Percentiles rank a stretch among this genome's conserved stretches.
Evolutionary conservation across 2,113 vertebrate species (phyloP).

Genomic region (Hypanus sabinus): DNA sequence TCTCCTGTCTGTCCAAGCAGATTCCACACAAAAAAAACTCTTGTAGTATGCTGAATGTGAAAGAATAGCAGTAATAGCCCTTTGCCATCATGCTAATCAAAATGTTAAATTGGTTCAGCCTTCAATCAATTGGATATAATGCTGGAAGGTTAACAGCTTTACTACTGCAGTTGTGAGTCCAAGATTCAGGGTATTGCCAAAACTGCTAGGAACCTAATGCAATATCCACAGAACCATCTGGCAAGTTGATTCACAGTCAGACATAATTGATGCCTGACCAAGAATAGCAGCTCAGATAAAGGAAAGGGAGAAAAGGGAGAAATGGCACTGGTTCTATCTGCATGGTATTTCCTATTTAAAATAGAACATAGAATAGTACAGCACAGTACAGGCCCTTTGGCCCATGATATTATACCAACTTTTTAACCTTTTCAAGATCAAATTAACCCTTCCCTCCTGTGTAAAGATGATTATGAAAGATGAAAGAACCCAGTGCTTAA

Average conservation of each 20-base stretch:
- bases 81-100: neutral
- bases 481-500: slow-evolving; percentile 62
- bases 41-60: neutral
- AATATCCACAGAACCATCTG: too few relatives aligned
- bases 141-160: neutral
- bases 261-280: neutral
- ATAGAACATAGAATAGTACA: too few relatives aligned
- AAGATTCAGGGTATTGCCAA: neutral
- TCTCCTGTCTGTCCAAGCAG: neutral
- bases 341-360: too few relatives aligned
- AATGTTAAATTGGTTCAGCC: neutral
- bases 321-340: too few relatives aligned
- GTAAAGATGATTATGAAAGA: slow-evolving; percentile 64
- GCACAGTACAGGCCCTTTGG: too few relatives aligned
- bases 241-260: slow-evolving; percentile 9
- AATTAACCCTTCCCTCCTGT: slow-evolving; percentile 44
- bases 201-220: neutral
- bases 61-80: neutral
- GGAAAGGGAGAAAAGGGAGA: neutral
- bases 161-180: neutral
- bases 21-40: neutral
- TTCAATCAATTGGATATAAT: neutral
- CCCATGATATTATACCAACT: too few relatives aligned
- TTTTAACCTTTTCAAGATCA: too few relatives aligned
- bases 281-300: neutral